Evolutionary conservation across 2,113 vertebrate species (phyloP).

Genomic region (Ramphastos sulfuratus): DNA sequence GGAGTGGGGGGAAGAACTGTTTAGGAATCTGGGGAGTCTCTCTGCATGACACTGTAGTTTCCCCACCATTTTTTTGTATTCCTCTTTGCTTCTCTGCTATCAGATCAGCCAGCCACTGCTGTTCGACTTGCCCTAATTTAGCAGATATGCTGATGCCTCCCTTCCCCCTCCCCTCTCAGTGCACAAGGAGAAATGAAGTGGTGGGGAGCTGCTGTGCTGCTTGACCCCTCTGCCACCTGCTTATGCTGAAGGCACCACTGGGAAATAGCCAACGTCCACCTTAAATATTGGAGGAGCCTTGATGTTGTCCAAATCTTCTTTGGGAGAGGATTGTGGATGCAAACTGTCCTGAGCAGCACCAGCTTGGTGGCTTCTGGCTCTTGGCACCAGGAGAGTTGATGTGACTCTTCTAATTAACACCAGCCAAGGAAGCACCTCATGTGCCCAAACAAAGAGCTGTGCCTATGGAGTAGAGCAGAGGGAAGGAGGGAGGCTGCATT

Average conservation of each 20-base stretch:
- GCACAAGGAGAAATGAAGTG: not conserved
- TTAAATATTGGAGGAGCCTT: not conserved
- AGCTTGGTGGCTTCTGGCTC: not conserved
- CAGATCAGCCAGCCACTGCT: not conserved
- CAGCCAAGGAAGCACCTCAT: not conserved
- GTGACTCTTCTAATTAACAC: not conserved
- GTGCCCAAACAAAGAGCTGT: not conserved
- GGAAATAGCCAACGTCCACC: not conserved
- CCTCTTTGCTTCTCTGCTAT: not conserved
- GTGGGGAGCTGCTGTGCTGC: not conserved
- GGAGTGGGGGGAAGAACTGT: not conserved
- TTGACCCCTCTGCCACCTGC: not conserved
- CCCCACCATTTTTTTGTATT: not conserved
- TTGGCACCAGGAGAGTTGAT: accelerated
- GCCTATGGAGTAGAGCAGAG: not conserved
- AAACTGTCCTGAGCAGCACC: not conserved
- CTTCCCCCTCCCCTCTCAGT: not conserved
- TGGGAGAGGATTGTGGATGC: not conserved
- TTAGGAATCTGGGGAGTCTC: not conserved
- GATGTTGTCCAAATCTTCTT: not conserved
- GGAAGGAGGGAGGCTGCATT: not conserved
- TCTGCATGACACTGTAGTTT: not conserved
- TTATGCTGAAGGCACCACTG: not conserved
- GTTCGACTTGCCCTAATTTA: conserved; percentile 15
- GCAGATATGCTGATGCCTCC: not conserved